Evolutionary conservation across 2,797 vertebrate species (phyloP), one percentile per base, ranked within the genome.

Genomic region (Helostoma temminkii): DNA sequence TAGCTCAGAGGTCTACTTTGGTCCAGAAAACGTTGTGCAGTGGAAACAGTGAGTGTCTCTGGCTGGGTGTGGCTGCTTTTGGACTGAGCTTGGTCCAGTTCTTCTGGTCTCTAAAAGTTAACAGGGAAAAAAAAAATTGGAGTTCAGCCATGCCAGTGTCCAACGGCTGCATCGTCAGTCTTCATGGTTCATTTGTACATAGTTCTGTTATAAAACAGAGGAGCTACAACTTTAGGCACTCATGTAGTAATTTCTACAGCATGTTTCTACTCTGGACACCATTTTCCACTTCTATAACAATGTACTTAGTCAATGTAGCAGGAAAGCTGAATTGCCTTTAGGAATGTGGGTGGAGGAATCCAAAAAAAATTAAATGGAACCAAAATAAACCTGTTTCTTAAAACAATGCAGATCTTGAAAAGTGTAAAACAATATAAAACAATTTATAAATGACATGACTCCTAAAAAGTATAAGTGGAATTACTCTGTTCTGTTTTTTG

Each of bases 11-110:
- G 34, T 43, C 63, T 53, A 45, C 59, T 70, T 30, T 24, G 62
- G 59, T 76, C 48, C 63, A 52, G 65, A 56, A 65, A 59, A 22
- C 0, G 22, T 21, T 21, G 71, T 22, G 45, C 46, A 57, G 80
- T 89, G 89, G 89, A 92, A 90, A 91, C 75, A 80, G 42, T 87
- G 83, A 87, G 76, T 14, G 58, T 42, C 67, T 74, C 50, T 39
- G 32, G 47, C 69, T 69, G 89, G 90, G 90, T 83, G 89, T 84
- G 88, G 82, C 82, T 76, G 72, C 61, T 61, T 47, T 76, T 72
- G 67, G 77, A 66, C 66, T 6, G 45, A 66, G 77, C 72, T 55
- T 36, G 61, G 70, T 66, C 76, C 62, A 30, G 50, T 80, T 65
- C 65, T 62, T 21, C 63, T 67, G 64, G 56, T 65, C 63, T 71